Evolutionary conservation across 2,113 vertebrate genomes (phyloP), one percentile per base, ranked within the genome.

Genomic region (Cyprinodon brontotheroides): DNA sequence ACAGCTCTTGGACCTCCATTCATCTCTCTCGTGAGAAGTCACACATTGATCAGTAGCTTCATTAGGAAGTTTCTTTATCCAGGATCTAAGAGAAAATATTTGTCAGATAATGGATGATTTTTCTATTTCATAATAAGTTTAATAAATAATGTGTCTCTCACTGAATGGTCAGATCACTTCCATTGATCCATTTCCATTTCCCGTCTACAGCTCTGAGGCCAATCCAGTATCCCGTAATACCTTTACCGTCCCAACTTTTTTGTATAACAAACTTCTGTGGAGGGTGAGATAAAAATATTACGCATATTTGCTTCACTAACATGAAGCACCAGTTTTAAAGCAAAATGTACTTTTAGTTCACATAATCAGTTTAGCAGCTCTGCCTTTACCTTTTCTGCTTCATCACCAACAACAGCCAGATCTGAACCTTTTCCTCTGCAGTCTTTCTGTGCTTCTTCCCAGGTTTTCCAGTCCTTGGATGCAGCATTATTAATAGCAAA

Each of bases 161-260:
- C 83, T 0, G 5, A 1, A 65, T 0, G 60, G 48, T 45, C 0
- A 81, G 48, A 37, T 69, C 0, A 60, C 29, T 65, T 73, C 77
- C 85, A 82, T 82, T 0, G 5, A 68, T 2, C 79, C 81, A 81
- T 74, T 80, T 79, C 83, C 83, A 84, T 59, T 0, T 68, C 20
- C 70, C 59, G 8, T 11, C 48, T 62, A 41, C 39, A 61, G 1
- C 80, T 68, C 22, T 83, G 41, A 88, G 80, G 0, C 83, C 86
- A 9, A 88, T 70, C 86, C 86, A 88, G 80, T 45, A 76, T 41
- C 36, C 65, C 0, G 0, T 1, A 1, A 0, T 0, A 2, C 0
- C 15, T 0, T 0, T 0, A 4, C 14, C 47, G 0, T 0, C 1
- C 1, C 3, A 66, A 2, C 22, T 70, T 0, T 14, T 0, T 0